Conservation (phyloP, 2,797 vertebrate genomes). For the Cossypha heuglini region DNA sequence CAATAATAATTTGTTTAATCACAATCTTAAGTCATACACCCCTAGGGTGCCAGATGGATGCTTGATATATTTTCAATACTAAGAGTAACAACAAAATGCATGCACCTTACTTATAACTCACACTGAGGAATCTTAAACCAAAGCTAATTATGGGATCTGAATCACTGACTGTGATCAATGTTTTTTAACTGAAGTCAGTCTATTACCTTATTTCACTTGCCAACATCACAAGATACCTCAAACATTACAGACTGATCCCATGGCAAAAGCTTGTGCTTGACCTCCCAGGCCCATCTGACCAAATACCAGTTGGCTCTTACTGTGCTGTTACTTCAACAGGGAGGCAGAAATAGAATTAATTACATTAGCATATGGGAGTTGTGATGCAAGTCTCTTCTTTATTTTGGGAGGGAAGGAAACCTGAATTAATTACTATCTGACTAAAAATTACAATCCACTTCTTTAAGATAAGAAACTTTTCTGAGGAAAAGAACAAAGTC, state of each 20-base stretch:
- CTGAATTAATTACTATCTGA: slow-evolving; percentile 42
- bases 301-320: not conserved
- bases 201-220: not conserved
- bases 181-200: not conserved
- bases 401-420: slow-evolving; percentile 48
- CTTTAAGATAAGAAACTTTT: slow-evolving; percentile 29
- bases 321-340: not conserved
- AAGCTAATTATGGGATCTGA: not conserved
- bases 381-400: slow-evolving; percentile 17
- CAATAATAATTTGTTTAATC: not conserved
- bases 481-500: not conserved
- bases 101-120: not conserved
- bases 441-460: slow-evolving; percentile 21
- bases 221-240: not conserved
- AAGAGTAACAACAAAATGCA: not conserved
- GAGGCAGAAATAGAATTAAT: slow-evolving; percentile 60
- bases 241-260: not conserved
- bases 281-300: slow-evolving; percentile 5
- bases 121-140: not conserved
- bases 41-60: not conserved
- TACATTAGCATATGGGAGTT: slow-evolving; percentile 5
- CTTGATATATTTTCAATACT: not conserved
- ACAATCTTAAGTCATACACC: not conserved
- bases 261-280: slow-evolving; percentile 16
- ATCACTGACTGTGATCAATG: not conserved